Conservation (phyloP, 2,888 invertebrate species). For the Acleris emargana region DNA sequence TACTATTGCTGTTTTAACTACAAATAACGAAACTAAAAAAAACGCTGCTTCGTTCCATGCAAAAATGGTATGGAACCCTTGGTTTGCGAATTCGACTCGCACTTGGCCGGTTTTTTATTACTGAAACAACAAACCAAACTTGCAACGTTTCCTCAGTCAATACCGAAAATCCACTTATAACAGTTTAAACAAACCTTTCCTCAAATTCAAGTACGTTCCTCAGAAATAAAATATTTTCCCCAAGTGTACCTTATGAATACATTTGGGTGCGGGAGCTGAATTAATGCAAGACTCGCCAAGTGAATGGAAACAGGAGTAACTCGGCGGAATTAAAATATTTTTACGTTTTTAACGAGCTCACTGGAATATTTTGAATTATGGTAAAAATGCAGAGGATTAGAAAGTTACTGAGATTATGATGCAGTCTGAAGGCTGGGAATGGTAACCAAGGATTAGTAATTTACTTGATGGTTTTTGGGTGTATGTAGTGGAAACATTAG, state of each 20-base stretch:
- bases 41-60: too few relatives aligned
- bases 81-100: too few relatives aligned
- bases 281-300: constrained; percentile 36
- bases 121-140: too few relatives aligned
- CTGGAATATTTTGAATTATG: constrained; percentile 20
- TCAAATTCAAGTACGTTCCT: constrained; percentile 8
- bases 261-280: constrained; percentile 32
- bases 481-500: too few relatives aligned
- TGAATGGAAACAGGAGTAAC: constrained; percentile 28
- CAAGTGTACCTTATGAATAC: constrained; percentile 38
- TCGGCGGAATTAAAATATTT: constrained; percentile 36
- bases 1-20: too few relatives aligned
- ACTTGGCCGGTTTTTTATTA: too few relatives aligned
- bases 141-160: not conserved
- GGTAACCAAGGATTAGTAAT: not conserved
- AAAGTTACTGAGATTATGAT: not conserved
- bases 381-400: constrained; percentile 8
- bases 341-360: constrained; percentile 30
- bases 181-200: constrained; percentile 6
- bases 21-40: too few relatives aligned
- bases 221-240: constrained; percentile 31
- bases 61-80: too few relatives aligned
- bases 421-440: not conserved
- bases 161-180: constrained; percentile 1
- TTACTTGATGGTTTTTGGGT: not conserved